Conservation (phyloP, 2,113 vertebrate species). For the Mungos mungo region DNA sequence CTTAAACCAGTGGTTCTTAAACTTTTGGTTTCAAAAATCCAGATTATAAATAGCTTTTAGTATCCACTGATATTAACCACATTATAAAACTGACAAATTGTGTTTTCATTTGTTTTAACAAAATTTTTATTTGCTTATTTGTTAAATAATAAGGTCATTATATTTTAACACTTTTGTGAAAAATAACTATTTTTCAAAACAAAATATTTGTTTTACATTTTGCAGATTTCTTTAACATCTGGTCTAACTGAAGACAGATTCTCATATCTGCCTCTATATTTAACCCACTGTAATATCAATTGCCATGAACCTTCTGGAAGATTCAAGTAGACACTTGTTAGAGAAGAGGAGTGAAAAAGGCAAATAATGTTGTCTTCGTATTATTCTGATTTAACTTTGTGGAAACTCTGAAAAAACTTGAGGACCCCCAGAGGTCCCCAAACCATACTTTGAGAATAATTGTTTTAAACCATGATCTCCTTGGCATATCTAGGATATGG, state of each 20-base stretch:
- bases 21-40: background rate
- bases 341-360: background rate
- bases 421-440: background rate
- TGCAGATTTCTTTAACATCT: background rate
- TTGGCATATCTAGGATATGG: background rate
- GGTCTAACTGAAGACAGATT: background rate
- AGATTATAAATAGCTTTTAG: background rate
- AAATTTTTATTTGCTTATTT: background rate
- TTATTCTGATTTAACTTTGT: background rate
- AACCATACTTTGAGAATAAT: background rate
- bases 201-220: background rate
- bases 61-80: background rate
- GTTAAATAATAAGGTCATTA: background rate
- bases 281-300: background rate
- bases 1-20: background rate
- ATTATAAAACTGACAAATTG: background rate
- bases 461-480: background rate
- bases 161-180: background rate
- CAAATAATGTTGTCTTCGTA: background rate
- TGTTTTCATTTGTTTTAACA: background rate
- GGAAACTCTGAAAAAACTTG: background rate
- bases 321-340: background rate
- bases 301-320: background rate
- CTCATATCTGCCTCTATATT: background rate
- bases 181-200: slow-evolving; percentile 1